Evolutionary conservation across 2,888 invertebrate genomes (phyloP), one percentile per base, ranked within the genome.

Genomic region (Diploptera punctata): DNA sequence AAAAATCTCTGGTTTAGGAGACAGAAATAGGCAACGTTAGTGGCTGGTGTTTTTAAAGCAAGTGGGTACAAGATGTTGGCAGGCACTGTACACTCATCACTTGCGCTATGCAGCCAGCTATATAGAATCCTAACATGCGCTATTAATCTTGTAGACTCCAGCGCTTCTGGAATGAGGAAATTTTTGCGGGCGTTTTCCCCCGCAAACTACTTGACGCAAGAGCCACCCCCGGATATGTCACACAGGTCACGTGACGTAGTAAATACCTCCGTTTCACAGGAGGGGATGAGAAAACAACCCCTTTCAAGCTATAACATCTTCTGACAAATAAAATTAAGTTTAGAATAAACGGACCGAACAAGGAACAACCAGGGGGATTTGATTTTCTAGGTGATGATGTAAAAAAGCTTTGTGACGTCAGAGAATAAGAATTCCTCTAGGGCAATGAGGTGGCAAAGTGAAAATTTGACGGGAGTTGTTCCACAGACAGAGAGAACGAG

Each of bases 261-360:
- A 65, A 65, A 65, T 62, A 62, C 44, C 65, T 26, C 26, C 47
- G 24, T 24, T 18, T 10, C 16, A 18, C 13, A 24, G 21, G 52
- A 10, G 4, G 19, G n/a, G n/a, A n/a, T n/a, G 52, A 18, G 52
- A 3, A 52, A 9, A 16, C 26, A 54, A 1, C 57, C 29, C n/a
- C 31, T 57, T 29, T 47, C 47, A 4, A 33, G 47, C 18, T n/a
- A n/a, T n/a, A 47, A n/a, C 57, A 57, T 29, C 38, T 10, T 13
- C 38, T 70, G 71, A 71, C 71, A 71, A 71, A 71, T 71, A 71
- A 71, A 71, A 71, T 71, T 71, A 71, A 71, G 65, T 71, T 71
- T 71, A 52, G 62, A 54, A 44, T 49, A 71, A 71, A 71, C 49
- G 38, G 71, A 52, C 65, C 47, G 65, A 65, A n/a, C 26, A 61